Percentiles rank a stretch among this genome's conserved stretches.
Conservation (phyloP, 2,113 vertebrate genomes). For the Brienomyrus brachyistius region DNA sequence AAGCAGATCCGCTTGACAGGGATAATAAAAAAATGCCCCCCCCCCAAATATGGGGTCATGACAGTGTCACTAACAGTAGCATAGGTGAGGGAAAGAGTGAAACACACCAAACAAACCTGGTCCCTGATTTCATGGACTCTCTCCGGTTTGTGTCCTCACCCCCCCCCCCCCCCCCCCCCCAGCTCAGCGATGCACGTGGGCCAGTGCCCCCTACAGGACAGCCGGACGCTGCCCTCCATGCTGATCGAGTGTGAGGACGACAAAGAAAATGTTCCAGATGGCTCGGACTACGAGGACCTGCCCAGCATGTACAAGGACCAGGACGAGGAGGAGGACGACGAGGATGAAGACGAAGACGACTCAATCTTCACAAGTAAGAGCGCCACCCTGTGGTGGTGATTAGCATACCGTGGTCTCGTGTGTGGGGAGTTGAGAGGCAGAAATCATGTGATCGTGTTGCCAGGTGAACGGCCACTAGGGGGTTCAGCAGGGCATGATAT, state of each 20-base stretch:
- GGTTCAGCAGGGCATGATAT: background rate
- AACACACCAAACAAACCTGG: background rate
- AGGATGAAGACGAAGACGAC: slow-evolving; percentile 73
- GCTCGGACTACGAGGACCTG: slow-evolving; percentile 85
- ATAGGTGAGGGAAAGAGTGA: background rate
- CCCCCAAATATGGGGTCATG: background rate
- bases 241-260: slow-evolving; percentile 93
- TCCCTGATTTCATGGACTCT: background rate
- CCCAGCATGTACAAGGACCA: slow-evolving; percentile 86
- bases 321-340: slow-evolving; percentile 78
- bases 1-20: background rate
- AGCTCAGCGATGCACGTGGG: slow-evolving; percentile 80
- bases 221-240: slow-evolving; percentile 86
- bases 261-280: slow-evolving; percentile 96
- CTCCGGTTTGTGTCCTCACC: background rate
- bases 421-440: background rate
- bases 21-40: background rate
- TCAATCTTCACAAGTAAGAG: slow-evolving; percentile 80
- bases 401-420: background rate
- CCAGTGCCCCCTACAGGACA: slow-evolving; percentile 73
- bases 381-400: background rate
- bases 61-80: background rate
- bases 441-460: background rate
- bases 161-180: slow-evolving; percentile 15
- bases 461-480: background rate